Evolutionary conservation across 2,113 vertebrate genomes (phyloP).

Genomic region (Chauna torquata): DNA sequence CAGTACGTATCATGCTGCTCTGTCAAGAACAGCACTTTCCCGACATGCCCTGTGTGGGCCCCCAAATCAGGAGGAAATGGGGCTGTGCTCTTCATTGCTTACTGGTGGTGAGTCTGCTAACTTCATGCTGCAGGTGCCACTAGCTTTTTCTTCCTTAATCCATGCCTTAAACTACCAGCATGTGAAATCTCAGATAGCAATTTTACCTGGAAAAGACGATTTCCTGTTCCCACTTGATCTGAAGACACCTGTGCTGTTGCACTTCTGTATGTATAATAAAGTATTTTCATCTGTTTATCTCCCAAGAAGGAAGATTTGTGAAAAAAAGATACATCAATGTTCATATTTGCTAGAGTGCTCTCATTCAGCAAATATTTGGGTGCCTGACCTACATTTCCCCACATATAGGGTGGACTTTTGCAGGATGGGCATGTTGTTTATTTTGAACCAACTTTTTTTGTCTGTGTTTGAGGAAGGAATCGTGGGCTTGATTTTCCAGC

Average conservation of each 20-base stretch:
- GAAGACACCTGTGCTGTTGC: neutral
- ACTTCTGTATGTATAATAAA: neutral
- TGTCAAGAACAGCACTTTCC: neutral
- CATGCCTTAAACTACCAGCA: neutral
- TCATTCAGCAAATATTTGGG: neutral
- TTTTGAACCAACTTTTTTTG: neutral
- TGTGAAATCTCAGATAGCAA: neutral
- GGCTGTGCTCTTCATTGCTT: neutral
- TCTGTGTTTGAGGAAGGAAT: neutral
- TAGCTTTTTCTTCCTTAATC: neutral
- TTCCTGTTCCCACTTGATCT: neutral
- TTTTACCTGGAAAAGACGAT: neutral
- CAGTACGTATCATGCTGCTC: neutral
- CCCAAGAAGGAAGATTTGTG: neutral
- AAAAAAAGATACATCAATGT: neutral
- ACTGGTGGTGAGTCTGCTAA: neutral
- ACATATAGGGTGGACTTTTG: neutral
- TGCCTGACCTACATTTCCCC: neutral
- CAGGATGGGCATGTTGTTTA: neutral
- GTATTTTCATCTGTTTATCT: neutral
- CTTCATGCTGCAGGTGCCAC: neutral
- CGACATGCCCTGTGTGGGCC: fast-evolving
- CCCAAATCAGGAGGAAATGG: neutral
- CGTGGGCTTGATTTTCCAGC: neutral
- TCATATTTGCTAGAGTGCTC: neutral